phyloP scores from a whole-genome alignment of 2,888 invertebrate species.

The Drosophila buzzatii region DNA sequence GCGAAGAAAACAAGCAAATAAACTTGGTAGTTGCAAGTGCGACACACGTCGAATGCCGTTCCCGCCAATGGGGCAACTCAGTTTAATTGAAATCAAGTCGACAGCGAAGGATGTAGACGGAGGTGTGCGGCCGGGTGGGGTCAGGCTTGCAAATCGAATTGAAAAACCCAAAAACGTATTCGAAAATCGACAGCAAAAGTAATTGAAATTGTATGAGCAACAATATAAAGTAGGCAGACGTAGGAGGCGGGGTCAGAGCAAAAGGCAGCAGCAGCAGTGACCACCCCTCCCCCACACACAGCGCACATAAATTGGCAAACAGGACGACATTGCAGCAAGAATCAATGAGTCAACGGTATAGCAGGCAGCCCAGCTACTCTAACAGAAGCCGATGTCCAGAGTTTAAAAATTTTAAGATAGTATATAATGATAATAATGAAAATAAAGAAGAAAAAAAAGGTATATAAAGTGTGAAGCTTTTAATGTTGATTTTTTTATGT shows the following conservation, averaged over 20 bases:
- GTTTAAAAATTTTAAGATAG: too few species aligned
- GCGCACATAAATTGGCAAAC: constrained; percentile 71
- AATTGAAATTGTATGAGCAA: constrained; percentile 83
- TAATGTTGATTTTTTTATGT: too few species aligned
- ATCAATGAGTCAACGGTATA: constrained; percentile 10
- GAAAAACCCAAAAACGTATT: constrained; percentile 76
- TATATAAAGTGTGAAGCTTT: too few species aligned
- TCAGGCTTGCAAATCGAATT: constrained; percentile 74
- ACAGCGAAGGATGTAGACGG: constrained; percentile 14
- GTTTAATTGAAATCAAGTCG: constrained; percentile 78
- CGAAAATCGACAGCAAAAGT: constrained; percentile 81
- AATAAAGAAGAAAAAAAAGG: too few species aligned
- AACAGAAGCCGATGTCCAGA: too few species aligned
- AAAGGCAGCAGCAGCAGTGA: constrained; percentile 29
- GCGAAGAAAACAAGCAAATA: constrained; percentile 75
- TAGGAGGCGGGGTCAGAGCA: background rate
- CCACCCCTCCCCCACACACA: constrained; percentile 37
- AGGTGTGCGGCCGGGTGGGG: constrained; percentile 32
- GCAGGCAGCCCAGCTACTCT: constrained; percentile 24
- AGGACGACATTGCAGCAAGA: constrained; percentile 49
- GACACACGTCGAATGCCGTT: constrained; percentile 76
- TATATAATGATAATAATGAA: too few species aligned
- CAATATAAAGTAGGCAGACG: constrained; percentile 58
- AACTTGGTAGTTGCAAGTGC: constrained; percentile 73
- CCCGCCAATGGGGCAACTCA: constrained; percentile 75